Base-by-base conservation (phyloP, 92 coral and sea anemone species). In the Palythoa heliodiscus region DNA sequence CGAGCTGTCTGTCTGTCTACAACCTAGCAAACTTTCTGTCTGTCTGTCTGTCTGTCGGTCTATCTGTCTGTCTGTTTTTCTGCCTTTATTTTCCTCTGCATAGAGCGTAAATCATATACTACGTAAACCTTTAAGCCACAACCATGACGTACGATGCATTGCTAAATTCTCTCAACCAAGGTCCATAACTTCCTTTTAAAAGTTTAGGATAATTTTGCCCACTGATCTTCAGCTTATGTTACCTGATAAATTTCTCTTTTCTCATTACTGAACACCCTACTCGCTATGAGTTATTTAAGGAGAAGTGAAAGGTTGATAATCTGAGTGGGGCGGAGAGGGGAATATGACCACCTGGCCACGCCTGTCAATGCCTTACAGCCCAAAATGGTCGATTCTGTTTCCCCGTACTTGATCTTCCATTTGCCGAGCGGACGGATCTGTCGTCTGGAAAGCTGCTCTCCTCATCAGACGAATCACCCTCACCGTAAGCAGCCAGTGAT, bases 401-500 rank as follows among this genome's bases (percentile, higher is more conserved):
- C 20, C 23, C 82, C 7, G 25, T 53, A 15, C 82, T 82, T 19
- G 73, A 40, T 14, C 63, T 25, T 48, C 84, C 84, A 23, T 80
- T 80, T 7, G 84, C 63, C 64, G 84, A 67, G 14, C 20, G 35
- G 5, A 25, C 17, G 14, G 73, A 24, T 6, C 66, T 58, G 52
- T 66, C 76, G 1, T 77, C 88, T 35, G 92, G 84, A 13, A 88
- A 72, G 8, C 63, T 47, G 67, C 61, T 60, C 60, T 88, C 94
- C 20, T 93, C 96, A 57, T 93, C 96, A 55, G 89, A 86, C 54
- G 95, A 93, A 50, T 89, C 91, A 17, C 75, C 94, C 54, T 85
- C 96, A 35, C 93, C 96, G 58, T 93, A 93, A 20, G 92, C 94
- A 14, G 63, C 96, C 63, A 93, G 66, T 7, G 94, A 84, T 19